Evolutionary conservation across 2,113 vertebrate species (phyloP), one percentile per base, ranked within the genome.

Genomic region (Pterophyllum scalare): DNA sequence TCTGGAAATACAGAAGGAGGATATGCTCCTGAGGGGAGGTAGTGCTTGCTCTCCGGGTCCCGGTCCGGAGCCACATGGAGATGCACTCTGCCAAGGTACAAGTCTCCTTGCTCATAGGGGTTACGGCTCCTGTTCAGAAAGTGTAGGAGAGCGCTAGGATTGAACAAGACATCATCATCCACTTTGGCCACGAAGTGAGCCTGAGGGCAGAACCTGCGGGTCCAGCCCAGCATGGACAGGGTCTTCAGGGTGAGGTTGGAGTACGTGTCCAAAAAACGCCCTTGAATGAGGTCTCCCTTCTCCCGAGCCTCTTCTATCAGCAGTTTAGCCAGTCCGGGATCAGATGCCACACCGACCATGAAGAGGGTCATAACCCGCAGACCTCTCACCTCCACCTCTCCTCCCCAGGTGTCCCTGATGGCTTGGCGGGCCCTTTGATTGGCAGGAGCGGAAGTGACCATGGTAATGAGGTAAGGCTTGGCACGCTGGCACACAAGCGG

Each of bases 141-240:
- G 49, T 92, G 94, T 40, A 96, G 92, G 3, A 98, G 94, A 1
- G 94, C 92, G 0, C 88, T 92, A 2, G 96, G 94, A 22, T 98
- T 98, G 76, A 98, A 96, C n/a, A 97, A 94, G 14, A 98, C 96
- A 5, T 98, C 97, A 4, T 98, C 97, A 2, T 98, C 97, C 0
- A 96, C 97, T 89, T 98, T 98, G 80, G 97, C 94, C 31, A 97
- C n/a, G 80, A 96, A 98, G 74, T 89, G 94, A 22, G 96, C 97
- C 59, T 89, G 88, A 1, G 95, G 93, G 84, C 97, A 98, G 88
- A 96, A 96, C 1, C 89, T 86, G 24, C 92, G 81, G 0, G 92
- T 94, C 97, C 97, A 98, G 57, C 89, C 91, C 40, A 98, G 90
- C 81, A 97, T 94, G 15, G 95, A 95, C 83, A 97, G 86, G 3